Percentiles rank a stretch among this genome's conserved stretches.
phyloP scores from a whole-genome alignment of 2,888 invertebrate genomes.

The Peribatodes rhomboidaria region DNA sequence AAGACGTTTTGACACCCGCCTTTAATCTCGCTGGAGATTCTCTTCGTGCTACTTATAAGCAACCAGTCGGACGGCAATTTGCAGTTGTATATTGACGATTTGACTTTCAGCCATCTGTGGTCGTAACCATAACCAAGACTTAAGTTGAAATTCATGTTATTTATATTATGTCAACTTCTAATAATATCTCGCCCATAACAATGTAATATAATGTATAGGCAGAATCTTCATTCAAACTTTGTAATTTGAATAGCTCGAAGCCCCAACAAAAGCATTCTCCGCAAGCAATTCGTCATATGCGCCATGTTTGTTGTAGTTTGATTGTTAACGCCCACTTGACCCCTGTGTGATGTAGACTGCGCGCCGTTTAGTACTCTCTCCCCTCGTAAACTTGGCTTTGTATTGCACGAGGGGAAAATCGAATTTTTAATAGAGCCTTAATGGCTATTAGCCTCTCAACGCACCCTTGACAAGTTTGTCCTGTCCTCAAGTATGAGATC shows the following conservation, averaged over 20 bases:
- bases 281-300: constrained; percentile 47
- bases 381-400: constrained; percentile 68
- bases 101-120: not conserved
- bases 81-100: not conserved
- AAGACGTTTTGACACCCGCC: constrained; percentile 67
- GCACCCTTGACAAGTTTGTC: constrained; percentile 48
- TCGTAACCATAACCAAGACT: not conserved
- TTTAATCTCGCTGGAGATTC: constrained; percentile 59
- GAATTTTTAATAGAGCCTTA: constrained; percentile 71
- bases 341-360: constrained; percentile 66
- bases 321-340: constrained; percentile 66
- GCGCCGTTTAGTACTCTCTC: constrained; percentile 59
- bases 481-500: constrained; percentile 6
- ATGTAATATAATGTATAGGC: not conserved
- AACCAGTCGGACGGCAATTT: constrained; percentile 6
- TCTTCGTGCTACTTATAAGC: constrained; percentile 18
- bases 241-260: constrained; percentile 34
- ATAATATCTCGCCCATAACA: not conserved
- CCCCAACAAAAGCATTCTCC: constrained; percentile 27
- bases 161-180: no score
- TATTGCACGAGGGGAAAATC: constrained; percentile 67
- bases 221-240: constrained; percentile 8
- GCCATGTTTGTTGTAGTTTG: constrained; percentile 60
- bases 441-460: constrained; percentile 59
- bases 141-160: no score